phyloP scores from a whole-genome alignment of 2,888 invertebrate species.

The Unio pictorum region DNA sequence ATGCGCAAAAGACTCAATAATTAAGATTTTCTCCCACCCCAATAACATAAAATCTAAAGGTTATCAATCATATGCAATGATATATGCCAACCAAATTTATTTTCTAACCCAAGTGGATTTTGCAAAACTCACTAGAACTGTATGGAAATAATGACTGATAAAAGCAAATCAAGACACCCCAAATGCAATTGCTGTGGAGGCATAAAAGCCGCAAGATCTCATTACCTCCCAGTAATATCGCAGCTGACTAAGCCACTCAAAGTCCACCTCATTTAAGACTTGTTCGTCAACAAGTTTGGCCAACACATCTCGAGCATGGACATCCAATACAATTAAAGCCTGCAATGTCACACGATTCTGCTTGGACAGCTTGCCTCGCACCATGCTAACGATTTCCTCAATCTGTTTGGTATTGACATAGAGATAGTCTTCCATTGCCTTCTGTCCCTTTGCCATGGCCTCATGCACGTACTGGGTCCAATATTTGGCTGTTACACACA shows the following conservation, averaged over 20 bases:
- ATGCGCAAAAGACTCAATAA: too few species aligned
- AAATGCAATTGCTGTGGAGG: too few species aligned
- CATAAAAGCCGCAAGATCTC: not conserved
- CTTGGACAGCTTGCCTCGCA: slow-evolving; percentile 74
- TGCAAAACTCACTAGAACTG: too few species aligned
- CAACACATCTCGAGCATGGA: slow-evolving; percentile 72
- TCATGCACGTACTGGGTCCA: slow-evolving; percentile 71
- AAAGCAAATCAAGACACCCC: too few species aligned
- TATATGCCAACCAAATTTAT: too few species aligned
- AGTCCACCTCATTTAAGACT: slow-evolving; percentile 70
- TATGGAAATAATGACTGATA: too few species aligned
- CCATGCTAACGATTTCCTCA: slow-evolving; percentile 85
- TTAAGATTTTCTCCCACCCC: too few species aligned
- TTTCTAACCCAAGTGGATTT: too few species aligned
- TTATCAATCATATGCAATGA: too few species aligned
- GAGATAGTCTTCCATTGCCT: slow-evolving; percentile 78
- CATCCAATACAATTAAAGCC: slow-evolving; percentile 82
- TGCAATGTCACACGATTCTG: slow-evolving; percentile 72
- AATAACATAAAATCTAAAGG: too few species aligned
- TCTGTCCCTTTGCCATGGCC: slow-evolving; percentile 60
- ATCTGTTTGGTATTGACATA: slow-evolving; percentile 84
- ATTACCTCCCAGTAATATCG: slow-evolving; percentile 73
- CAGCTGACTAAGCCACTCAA: slow-evolving; percentile 72
- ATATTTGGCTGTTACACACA: slow-evolving; percentile 69
- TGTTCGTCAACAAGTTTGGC: slow-evolving; percentile 59